phyloP scores from a whole-genome alignment of 2,797 vertebrate species.

The Pseudochaenichthys georgianus region DNA sequence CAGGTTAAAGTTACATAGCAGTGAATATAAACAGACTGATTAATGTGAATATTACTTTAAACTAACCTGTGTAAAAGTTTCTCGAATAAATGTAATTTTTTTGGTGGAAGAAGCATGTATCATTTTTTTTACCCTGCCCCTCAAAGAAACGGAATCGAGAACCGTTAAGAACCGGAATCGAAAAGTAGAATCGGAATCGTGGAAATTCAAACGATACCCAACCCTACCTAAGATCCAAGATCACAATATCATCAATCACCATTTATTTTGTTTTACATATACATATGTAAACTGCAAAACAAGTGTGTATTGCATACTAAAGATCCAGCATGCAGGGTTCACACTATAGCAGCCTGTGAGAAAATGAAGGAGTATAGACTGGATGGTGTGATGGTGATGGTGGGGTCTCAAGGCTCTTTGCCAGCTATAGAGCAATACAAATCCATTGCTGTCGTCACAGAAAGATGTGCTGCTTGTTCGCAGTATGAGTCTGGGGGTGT shows the following conservation, averaged over 20 bases:
- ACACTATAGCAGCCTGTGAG: neutral
- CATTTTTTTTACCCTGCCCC: no score
- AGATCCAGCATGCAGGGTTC: neutral
- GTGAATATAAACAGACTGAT: no score
- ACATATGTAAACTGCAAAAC: neutral
- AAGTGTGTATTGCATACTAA: neutral
- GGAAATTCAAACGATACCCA: no score
- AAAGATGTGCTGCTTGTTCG: constrained; percentile 65
- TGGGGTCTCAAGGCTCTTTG: constrained; percentile 29
- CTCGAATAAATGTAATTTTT: no score
- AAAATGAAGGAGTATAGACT: constrained; percentile 11
- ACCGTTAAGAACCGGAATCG: no score
- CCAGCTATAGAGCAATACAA: constrained; percentile 54
- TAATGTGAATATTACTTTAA: no score
- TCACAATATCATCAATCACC: neutral
- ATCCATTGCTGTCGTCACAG: constrained; percentile 68
- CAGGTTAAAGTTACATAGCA: no score
- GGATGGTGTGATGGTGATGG: constrained; percentile 3
- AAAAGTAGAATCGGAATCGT: no score
- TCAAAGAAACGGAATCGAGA: no score
- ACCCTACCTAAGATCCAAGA: neutral
- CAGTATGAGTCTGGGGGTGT: constrained; percentile 52
- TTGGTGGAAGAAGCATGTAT: no score
- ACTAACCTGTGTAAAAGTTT: no score
- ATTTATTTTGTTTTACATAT: neutral